Percentiles rank a stretch among this genome's conserved stretches.
Evolutionary conservation across 2,888 invertebrate species (phyloP).

Genomic region (Archaeoteleia sp.): DNA sequence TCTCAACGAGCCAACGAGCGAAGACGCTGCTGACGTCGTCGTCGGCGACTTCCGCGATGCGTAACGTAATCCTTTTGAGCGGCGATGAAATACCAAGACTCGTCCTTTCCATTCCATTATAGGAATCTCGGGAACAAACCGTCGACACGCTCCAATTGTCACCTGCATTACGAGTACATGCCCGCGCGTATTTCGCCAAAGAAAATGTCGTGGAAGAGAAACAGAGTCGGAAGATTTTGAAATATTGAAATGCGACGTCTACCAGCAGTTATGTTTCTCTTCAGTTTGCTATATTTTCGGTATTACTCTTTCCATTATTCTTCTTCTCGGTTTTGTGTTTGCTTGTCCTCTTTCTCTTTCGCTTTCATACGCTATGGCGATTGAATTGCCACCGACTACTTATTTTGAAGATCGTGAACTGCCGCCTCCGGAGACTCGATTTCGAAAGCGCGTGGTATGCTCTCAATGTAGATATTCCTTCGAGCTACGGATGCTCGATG

Average conservation of each 20-base stretch:
- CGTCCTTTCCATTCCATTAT: slow-evolving; percentile 64
- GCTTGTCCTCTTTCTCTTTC: slow-evolving; percentile 20
- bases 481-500: slow-evolving; percentile 13
- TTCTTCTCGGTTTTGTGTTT: slow-evolving; percentile 26
- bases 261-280: slow-evolving; percentile 50
- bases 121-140: slow-evolving; percentile 59
- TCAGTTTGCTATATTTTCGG: slow-evolving; percentile 42
- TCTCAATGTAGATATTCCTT: slow-evolving; percentile 24
- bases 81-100: slow-evolving; percentile 49
- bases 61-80: slow-evolving; percentile 59
- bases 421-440: slow-evolving; percentile 55
- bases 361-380: slow-evolving; percentile 49
- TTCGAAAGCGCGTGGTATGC: slow-evolving; percentile 35
- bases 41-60: slow-evolving; percentile 54
- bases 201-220: slow-evolving; percentile 51
- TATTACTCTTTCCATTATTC: slow-evolving; percentile 37
- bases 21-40: slow-evolving; percentile 26
- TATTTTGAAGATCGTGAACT: slow-evolving; percentile 59
- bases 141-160: slow-evolving; percentile 68
- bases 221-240: slow-evolving; percentile 60
- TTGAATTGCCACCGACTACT: slow-evolving; percentile 60
- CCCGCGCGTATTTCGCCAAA: slow-evolving; percentile 36
- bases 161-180: slow-evolving; percentile 58
- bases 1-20: slow-evolving; percentile 33
- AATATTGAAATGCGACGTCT: slow-evolving; percentile 68